A percentile compares a stretch with the other conserved stretches of the same genome.
These are phyloP conservation scores for Andinoacara biseriatus DNA, from an alignment of 2,113 vertebrate genomes.

Conservation along the genomic window DNA sequence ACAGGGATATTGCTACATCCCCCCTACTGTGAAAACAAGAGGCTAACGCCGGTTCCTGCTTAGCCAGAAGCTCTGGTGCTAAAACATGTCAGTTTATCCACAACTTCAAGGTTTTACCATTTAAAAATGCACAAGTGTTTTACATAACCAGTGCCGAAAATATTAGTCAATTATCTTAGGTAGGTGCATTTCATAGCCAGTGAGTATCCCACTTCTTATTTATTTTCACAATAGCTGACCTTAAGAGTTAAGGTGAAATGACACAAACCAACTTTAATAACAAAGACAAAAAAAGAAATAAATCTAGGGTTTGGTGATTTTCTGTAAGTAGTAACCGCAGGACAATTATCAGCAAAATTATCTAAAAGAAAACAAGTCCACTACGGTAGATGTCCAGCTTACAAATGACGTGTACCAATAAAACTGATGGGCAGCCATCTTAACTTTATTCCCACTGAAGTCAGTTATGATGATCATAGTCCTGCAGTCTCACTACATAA, in stretches of 20 bases:
- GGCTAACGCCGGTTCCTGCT: conserved; percentile 39
- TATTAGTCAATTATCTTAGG: background rate
- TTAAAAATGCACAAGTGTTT: background rate
- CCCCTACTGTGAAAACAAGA: conserved; percentile 22
- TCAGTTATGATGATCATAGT: background rate
- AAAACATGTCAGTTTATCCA: conserved; percentile 3
- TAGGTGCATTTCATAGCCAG: background rate
- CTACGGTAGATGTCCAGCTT: background rate
- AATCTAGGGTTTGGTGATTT: too few relatives aligned
- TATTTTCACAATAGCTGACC: background rate
- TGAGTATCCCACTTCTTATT: background rate
- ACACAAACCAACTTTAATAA: background rate
- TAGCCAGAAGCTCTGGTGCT: conserved; percentile 16
- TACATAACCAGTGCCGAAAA: background rate
- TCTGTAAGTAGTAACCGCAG: too few relatives aligned
- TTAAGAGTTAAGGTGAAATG: background rate
- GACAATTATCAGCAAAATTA: background rate
- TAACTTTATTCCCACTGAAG: background rate
- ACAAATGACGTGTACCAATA: background rate
- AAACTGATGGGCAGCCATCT: background rate
- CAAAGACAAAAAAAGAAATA: background rate
- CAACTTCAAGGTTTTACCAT: background rate
- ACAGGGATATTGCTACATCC: conserved; percentile 51
- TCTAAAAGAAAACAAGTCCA: background rate
- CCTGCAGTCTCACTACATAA: background rate